A percentile compares a stretch with the other conserved stretches of the same genome.
phyloP scores from a whole-genome alignment of 2,888 invertebrate genomes.

The Drosophila paranaensis region DNA sequence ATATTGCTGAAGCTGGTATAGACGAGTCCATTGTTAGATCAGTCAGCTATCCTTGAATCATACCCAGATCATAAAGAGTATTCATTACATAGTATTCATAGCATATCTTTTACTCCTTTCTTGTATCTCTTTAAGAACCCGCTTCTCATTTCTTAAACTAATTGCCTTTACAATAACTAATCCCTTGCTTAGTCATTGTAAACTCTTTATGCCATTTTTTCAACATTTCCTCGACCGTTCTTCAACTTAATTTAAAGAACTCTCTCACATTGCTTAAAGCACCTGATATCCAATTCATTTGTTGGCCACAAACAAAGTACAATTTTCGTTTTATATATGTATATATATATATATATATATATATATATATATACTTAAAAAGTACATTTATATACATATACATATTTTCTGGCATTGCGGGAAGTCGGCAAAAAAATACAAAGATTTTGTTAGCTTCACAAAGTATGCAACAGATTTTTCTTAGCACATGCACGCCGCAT shows the following conservation, averaged over 20 bases:
- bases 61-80: no score
- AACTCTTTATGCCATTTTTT: no score
- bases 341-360: not conserved
- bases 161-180: no score
- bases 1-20: no score
- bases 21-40: not conserved
- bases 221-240: not conserved
- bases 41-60: not conserved
- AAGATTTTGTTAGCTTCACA: slow-evolving; percentile 53
- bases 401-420: slow-evolving; percentile 57
- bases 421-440: slow-evolving; percentile 48
- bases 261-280: not conserved
- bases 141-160: no score
- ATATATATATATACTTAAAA: slow-evolving; percentile 10
- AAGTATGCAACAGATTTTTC: slow-evolving; percentile 76
- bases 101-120: no score
- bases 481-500: slow-evolving; percentile 53
- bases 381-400: slow-evolving; percentile 7
- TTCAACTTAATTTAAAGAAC: not conserved
- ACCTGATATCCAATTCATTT: slow-evolving; percentile 35
- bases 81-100: no score
- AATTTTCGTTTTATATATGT: slow-evolving; percentile 35
- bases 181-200: no score
- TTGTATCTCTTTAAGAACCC: no score
- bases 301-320: slow-evolving; percentile 34